phyloP scores from a whole-genome alignment of 2,888 invertebrate genomes.

The Ophonus ardosiacus region DNA sequence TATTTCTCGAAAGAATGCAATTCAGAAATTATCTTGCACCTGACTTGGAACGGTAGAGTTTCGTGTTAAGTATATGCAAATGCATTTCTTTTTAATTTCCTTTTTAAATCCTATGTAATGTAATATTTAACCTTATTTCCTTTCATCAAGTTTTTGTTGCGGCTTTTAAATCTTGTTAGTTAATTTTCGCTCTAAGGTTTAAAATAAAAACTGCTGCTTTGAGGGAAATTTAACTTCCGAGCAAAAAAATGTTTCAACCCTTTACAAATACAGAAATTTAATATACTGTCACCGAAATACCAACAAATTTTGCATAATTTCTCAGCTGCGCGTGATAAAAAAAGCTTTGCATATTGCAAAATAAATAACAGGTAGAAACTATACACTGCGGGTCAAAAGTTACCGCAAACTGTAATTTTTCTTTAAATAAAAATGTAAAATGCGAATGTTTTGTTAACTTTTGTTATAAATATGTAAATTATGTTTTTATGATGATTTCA shows the following conservation, averaged over 20 bases:
- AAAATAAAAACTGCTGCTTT: slow-evolving; percentile 3
- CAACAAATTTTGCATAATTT: neutral
- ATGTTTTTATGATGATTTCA: too few species aligned
- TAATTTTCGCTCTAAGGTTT: slow-evolving; percentile 1
- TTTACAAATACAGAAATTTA: neutral
- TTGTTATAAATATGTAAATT: too few species aligned
- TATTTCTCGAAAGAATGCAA: too few species aligned
- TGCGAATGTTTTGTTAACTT: too few species aligned
- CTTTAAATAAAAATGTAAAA: too few species aligned
- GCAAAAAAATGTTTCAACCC: neutral
- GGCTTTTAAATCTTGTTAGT: slow-evolving; percentile 33
- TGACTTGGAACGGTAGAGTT: neutral
- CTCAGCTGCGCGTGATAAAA: neutral
- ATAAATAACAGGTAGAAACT: neutral
- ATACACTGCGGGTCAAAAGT: too few species aligned
- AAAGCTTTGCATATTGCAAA: neutral
- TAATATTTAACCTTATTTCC: slow-evolving; percentile 42
- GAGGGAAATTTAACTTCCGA: slow-evolving; percentile 19
- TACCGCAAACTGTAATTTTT: too few species aligned
- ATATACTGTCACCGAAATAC: neutral
- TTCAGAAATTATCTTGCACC: neutral
- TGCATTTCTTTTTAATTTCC: slow-evolving; percentile 27
- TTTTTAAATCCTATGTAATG: slow-evolving; percentile 41
- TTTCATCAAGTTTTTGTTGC: slow-evolving; percentile 26
- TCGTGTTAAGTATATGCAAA: slow-evolving; percentile 27